Conservation (phyloP, 2,113 vertebrate species). For the Corvus cornix region DNA sequence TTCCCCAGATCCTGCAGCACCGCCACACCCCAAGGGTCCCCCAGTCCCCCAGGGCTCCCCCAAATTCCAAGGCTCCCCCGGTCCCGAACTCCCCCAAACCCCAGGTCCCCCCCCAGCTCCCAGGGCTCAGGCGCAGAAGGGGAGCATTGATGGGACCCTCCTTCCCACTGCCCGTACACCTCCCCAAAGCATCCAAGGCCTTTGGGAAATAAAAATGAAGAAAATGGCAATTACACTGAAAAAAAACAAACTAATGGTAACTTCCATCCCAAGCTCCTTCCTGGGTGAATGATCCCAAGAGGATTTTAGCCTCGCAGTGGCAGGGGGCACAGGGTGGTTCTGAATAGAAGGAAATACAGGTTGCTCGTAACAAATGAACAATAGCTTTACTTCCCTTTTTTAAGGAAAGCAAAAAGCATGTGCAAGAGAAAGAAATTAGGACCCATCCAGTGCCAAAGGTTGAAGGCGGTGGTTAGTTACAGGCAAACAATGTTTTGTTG, state of each 20-base stretch:
- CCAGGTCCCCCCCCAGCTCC: neutral
- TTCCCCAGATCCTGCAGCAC: neutral
- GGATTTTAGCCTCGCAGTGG: neutral
- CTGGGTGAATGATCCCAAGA: neutral
- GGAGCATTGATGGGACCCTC: neutral
- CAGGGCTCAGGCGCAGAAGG: accelerated
- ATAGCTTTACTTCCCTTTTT: neutral
- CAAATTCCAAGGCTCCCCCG: neutral
- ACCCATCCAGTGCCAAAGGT: neutral
- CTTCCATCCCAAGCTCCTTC: accelerated
- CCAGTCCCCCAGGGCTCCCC: neutral
- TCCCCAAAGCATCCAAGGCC: neutral
- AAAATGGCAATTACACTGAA: neutral
- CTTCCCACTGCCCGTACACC: accelerated
- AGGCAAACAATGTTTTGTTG: accelerated
- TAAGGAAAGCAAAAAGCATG: neutral
- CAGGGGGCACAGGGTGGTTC: neutral
- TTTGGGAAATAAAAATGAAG: neutral
- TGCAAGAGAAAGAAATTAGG: neutral
- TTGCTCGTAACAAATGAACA: neutral
- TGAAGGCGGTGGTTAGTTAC: neutral
- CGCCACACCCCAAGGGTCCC: neutral
- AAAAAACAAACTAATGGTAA: no score
- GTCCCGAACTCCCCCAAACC: neutral
- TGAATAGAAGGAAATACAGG: neutral